Evolutionary conservation across 1,140 invertebrate species (phyloP), one percentile per base, ranked within the genome.

Genomic region (Mylabris phalerata): DNA sequence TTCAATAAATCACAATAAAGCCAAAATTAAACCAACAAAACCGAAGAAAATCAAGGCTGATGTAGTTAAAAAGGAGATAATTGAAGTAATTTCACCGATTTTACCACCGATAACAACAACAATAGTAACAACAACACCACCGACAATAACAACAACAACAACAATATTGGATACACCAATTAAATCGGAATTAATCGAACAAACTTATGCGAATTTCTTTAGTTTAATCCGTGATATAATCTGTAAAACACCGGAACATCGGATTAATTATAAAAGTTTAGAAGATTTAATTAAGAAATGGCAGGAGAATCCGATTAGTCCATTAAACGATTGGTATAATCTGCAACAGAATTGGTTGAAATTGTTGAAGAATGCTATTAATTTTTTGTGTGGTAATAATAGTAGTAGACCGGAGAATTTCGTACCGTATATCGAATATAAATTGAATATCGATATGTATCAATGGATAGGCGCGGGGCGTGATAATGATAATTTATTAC

Each of bases 391-490:
- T 11, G 93, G 93, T 3, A 91, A 95, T 71, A 85, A 87, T 63
- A 78, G 84, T 58, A 87, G 88, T 50, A 82, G 87, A 61, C 89
- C 93, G 10, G 86, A 90, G 45, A 93, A 95, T 64, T 93, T 93
- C 78, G 91, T 96, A 3, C 93, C 94, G 3, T 95, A 93, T 67
- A 80, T 98, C 51, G 93, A 96, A 73, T 94, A 90, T 71, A 94
- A 96, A 73, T 84, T 79, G 46, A 71, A 77, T 57, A 67, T 81
- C 56, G 74, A 84, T 70, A 80, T 85, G 54, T 97, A 94, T 75
- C 90, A 94, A 64, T 97, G 94, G 94, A 97, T 96, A 2, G 94
- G 93, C 1, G 90, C 90, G n/a, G 93, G 93, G 0, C 79, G 93
- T 27, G 94, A 97, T 72, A 88, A 89, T 1, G 93, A 97, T 77